These are phyloP conservation scores for Aurelia aurita DNA, from an alignment of 30 jellyfish, hydroid and myxozoan genomes.

Conservation along the genomic window DNA sequence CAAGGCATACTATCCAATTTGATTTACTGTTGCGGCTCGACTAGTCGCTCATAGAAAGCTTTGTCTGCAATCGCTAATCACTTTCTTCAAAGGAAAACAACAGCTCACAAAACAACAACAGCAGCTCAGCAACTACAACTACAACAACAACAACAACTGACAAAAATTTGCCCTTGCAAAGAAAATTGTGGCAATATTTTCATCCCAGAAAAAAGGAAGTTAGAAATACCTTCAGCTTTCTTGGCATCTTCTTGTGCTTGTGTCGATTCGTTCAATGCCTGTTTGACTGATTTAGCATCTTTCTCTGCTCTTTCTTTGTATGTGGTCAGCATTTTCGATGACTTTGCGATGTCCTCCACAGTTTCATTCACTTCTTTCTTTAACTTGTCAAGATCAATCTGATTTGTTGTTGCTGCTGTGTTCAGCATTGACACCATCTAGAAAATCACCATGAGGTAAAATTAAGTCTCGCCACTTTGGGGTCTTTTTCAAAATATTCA, in stretches of 20 bases:
- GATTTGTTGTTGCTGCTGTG: slow-evolving; percentile 4
- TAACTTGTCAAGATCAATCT: slow-evolving; percentile 29
- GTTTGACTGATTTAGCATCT: slow-evolving; percentile 75
- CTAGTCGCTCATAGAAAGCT: no score
- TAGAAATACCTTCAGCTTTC: slow-evolving; percentile 47
- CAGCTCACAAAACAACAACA: no score
- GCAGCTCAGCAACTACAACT: no score
- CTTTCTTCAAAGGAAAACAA: no score
- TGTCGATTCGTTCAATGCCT: slow-evolving; percentile 42
- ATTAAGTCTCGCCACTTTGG: no score
- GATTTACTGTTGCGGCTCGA: no score
- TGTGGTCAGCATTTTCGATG: slow-evolving; percentile 37
- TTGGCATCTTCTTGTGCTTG: slow-evolving; percentile 67
- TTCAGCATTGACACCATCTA: slow-evolving; percentile 44
- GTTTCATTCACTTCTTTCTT: slow-evolving; percentile 48
- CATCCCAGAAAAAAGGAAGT: not conserved
- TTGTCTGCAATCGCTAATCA: no score
- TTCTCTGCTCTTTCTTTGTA: slow-evolving; percentile 68
- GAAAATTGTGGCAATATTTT: no score
- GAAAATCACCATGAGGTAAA: not conserved
- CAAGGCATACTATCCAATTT: no score
- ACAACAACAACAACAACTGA: no score
- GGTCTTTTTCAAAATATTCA: no score
- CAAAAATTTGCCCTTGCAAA: no score
- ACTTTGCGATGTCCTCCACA: slow-evolving; percentile 41